A percentile compares a stretch with the other conserved stretches of the same genome.
phyloP scores from a whole-genome alignment of 2,888 invertebrate species.

The Drosophila borealis region DNA sequence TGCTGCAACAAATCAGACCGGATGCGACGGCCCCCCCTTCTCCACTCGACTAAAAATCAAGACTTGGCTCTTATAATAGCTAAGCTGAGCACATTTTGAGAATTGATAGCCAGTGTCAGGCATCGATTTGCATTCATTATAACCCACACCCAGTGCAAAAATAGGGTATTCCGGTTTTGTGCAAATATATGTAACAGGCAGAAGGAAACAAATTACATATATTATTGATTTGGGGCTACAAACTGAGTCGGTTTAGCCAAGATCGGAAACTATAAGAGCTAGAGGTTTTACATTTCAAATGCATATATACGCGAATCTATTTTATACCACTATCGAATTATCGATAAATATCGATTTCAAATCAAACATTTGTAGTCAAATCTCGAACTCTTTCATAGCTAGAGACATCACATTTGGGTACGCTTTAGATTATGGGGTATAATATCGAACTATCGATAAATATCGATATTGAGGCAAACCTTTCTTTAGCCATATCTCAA shows the following conservation, averaged over 20 bases:
- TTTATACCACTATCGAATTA: too few relatives aligned
- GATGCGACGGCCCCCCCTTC: not conserved
- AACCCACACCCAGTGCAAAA: not conserved
- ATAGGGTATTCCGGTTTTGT: not conserved
- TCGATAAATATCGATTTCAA: not conserved
- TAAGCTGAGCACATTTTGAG: constrained; percentile 15
- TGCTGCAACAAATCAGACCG: constrained; percentile 14
- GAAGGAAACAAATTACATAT: not conserved
- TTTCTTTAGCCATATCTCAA: too few relatives aligned
- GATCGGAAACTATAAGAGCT: not conserved
- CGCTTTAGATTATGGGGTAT: too few relatives aligned
- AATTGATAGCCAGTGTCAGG: constrained; percentile 25
- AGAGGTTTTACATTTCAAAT: too few relatives aligned
- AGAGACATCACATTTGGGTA: too few relatives aligned
- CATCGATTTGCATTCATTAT: constrained; percentile 11
- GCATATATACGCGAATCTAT: too few relatives aligned
- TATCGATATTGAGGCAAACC: too few relatives aligned
- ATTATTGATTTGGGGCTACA: too few relatives aligned
- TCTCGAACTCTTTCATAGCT: not conserved
- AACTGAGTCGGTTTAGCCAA: too few relatives aligned
- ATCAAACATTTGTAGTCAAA: not conserved
- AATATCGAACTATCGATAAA: too few relatives aligned
- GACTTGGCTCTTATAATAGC: not conserved
- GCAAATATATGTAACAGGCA: not conserved
- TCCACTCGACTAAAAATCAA: not conserved